These are phyloP conservation scores for Macaca nemestrina DNA, from an alignment of 2,113 vertebrate genomes.

Conservation along the genomic window DNA sequence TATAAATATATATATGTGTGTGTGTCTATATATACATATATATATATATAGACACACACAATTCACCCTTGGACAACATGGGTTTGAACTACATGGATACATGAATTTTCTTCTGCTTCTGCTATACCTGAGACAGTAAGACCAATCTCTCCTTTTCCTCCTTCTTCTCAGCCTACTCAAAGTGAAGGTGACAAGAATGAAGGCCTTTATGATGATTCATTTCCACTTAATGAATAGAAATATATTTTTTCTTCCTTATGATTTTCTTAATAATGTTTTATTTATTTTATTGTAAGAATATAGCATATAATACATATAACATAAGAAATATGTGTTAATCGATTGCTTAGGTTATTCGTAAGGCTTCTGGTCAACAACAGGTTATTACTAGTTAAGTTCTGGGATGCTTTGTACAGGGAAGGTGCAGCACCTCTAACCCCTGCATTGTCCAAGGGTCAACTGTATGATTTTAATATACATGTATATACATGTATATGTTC, in stretches of 20 bases:
- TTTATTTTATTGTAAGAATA: neutral
- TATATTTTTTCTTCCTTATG: neutral
- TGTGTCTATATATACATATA: accelerated
- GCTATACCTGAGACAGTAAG: neutral
- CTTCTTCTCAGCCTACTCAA: neutral
- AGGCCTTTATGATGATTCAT: neutral
- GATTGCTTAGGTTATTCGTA: neutral
- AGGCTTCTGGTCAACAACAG: neutral
- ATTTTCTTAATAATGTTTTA: neutral
- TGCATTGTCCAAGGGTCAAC: neutral
- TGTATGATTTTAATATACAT: neutral
- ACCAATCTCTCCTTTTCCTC: neutral
- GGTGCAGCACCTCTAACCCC: neutral
- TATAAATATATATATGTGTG: no score
- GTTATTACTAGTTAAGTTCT: neutral
- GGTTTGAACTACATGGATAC: neutral
- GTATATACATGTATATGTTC: neutral
- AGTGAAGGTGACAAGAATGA: neutral
- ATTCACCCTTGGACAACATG: neutral
- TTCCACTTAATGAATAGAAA: neutral
- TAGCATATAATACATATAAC: neutral
- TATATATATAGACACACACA: neutral
- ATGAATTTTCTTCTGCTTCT: neutral
- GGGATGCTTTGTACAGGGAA: neutral
- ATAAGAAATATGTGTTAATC: neutral